phyloP scores from a whole-genome alignment of 2,888 invertebrate species.

The Cephus sareptanus region DNA sequence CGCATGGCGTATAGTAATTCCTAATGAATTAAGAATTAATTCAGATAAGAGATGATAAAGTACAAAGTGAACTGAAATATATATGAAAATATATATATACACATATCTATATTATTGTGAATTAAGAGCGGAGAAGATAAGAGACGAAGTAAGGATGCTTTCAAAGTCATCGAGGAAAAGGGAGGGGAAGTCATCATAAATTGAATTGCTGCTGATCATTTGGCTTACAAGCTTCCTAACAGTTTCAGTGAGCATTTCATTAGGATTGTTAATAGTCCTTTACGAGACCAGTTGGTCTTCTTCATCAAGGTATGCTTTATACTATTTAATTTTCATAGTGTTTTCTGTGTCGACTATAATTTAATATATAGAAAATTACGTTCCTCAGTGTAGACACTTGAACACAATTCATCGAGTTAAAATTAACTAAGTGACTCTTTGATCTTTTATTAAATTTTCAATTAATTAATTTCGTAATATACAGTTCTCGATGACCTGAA shows the following conservation, averaged over 20 bases:
- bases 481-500: background rate
- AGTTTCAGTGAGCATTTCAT: slow-evolving; percentile 39
- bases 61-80: background rate
- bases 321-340: background rate
- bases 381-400: background rate
- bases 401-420: background rate
- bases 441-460: too few relatives aligned
- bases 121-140: background rate
- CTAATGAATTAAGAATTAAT: background rate
- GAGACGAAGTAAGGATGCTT: background rate
- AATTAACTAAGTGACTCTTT: background rate
- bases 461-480: background rate
- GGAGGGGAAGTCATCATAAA: slow-evolving; percentile 50
- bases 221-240: slow-evolving; percentile 30
- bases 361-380: background rate
- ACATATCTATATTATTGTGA: background rate
- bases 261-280: background rate
- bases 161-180: slow-evolving; percentile 17
- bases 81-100: background rate
- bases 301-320: too few relatives aligned
- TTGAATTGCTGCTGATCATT: slow-evolving; percentile 45
- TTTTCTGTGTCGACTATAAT: background rate
- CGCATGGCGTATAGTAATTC: background rate
- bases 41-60: too few relatives aligned
- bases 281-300: too few relatives aligned